Evolutionary conservation across 2,113 vertebrate species (phyloP).

Genomic region (Sinosuthora webbiana): DNA sequence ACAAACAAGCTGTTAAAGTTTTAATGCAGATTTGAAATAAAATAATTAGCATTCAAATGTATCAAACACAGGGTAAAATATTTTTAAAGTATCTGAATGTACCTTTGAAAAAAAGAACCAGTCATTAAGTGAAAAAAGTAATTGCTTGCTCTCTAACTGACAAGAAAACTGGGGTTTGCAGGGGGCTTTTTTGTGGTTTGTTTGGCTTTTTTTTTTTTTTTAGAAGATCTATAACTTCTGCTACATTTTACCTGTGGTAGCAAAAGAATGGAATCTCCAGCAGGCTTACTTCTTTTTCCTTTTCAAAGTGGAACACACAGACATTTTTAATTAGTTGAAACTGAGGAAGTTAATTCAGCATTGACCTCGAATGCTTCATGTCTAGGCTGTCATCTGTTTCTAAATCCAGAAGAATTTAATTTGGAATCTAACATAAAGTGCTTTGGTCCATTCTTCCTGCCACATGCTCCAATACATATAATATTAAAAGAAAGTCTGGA

Average conservation of each 20-base stretch:
- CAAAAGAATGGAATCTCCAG: neutral
- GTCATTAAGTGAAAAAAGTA: neutral
- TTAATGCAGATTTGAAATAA: neutral
- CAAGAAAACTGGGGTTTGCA: neutral
- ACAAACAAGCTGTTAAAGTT: neutral
- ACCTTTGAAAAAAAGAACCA: neutral
- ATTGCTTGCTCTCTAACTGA: neutral
- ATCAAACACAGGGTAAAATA: neutral
- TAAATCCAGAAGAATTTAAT: conserved; percentile 34
- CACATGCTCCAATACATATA: neutral
- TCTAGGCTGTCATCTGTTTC: neutral
- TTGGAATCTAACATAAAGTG: neutral
- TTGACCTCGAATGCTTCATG: neutral
- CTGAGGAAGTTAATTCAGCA: neutral
- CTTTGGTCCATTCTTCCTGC: neutral
- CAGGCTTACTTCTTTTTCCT: accelerated
- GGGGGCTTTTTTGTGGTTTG: too few species aligned
- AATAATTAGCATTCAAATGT: neutral
- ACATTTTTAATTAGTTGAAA: conserved; percentile 15
- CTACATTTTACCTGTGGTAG: neutral
- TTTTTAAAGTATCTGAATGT: neutral
- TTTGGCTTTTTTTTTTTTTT: neutral
- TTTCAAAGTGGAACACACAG: neutral
- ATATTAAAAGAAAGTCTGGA: neutral
- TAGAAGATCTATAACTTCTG: neutral